Evolutionary conservation across 2,113 vertebrate species (phyloP).

Genomic region (Lampris incognitus): DNA sequence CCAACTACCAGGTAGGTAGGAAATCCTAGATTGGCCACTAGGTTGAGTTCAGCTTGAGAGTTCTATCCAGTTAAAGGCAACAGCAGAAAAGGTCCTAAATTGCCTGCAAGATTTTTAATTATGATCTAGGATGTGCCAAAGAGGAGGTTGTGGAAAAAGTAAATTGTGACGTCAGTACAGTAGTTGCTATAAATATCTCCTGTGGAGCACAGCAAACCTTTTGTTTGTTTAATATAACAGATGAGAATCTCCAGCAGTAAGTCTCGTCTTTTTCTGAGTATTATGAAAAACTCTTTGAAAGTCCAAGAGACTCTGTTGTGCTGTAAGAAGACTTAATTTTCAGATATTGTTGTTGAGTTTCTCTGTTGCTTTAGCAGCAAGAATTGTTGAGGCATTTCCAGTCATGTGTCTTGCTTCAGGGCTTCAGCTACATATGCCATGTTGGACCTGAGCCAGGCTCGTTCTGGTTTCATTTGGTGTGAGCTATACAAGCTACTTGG

Average conservation of each 20-base stretch:
- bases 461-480: constrained; percentile 35
- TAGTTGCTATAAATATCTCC: too few relatives aligned
- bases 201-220: too few relatives aligned
- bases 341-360: not conserved
- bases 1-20: not conserved
- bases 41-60: constrained; percentile 1
- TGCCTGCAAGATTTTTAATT: constrained; percentile 5
- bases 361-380: not conserved
- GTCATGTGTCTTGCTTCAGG: constrained; percentile 1
- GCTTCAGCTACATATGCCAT: not conserved
- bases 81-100: not conserved
- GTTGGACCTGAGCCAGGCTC: constrained; percentile 26
- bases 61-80: constrained; percentile 2
- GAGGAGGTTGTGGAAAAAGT: constrained; percentile 23
- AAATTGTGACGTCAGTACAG: too few relatives aligned
- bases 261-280: constrained; percentile 2
- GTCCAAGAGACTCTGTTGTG: constrained; percentile 4
- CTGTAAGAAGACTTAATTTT: constrained; percentile 21
- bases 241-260: not conserved
- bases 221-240: not conserved
- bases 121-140: constrained; percentile 51
- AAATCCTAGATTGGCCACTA: constrained; percentile 10
- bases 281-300: constrained; percentile 15
- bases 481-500: not conserved
- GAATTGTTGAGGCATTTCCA: constrained; percentile 17